Conservation (phyloP, 2,113 vertebrate genomes). For the Pyxicephalus adspersus region DNA sequence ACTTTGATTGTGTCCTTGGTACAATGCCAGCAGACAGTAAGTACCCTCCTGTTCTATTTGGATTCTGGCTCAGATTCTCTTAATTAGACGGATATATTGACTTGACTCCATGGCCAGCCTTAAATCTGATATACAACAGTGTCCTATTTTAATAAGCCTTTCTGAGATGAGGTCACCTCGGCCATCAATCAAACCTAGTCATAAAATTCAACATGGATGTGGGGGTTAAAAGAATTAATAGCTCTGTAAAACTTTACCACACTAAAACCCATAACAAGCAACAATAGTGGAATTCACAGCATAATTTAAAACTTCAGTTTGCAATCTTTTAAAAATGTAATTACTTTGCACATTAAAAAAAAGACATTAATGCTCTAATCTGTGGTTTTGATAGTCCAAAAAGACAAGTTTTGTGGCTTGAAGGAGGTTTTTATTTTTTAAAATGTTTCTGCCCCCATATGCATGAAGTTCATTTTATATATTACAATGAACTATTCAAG, state of each 20-base stretch:
- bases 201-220: constrained; percentile 30
- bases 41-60: constrained; percentile 55
- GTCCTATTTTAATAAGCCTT: constrained; percentile 51
- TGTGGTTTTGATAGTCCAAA: constrained; percentile 28
- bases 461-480: background rate
- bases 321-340: constrained; percentile 33
- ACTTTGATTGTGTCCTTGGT: constrained; percentile 57
- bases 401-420: constrained; percentile 24
- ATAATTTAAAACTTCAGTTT: constrained; percentile 30
- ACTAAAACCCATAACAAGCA: constrained; percentile 38
- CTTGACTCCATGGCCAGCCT: constrained; percentile 48
- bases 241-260: constrained; percentile 6
- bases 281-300: constrained; percentile 34
- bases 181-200: constrained; percentile 46
- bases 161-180: constrained; percentile 39
- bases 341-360: constrained; percentile 27
- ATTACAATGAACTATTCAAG: background rate
- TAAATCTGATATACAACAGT: constrained; percentile 52
- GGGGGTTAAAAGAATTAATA: constrained; percentile 36
- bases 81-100: constrained; percentile 57
- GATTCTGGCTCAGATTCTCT: constrained; percentile 46
- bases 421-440: constrained; percentile 30
- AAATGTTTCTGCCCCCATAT: constrained; percentile 23
- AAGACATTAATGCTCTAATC: constrained; percentile 18
- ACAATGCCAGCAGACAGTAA: constrained; percentile 46